Evolutionary conservation across 2,797 vertebrate genomes (phyloP), one percentile per base, ranked within the genome.

Genomic region (Labeo calbasu): DNA sequence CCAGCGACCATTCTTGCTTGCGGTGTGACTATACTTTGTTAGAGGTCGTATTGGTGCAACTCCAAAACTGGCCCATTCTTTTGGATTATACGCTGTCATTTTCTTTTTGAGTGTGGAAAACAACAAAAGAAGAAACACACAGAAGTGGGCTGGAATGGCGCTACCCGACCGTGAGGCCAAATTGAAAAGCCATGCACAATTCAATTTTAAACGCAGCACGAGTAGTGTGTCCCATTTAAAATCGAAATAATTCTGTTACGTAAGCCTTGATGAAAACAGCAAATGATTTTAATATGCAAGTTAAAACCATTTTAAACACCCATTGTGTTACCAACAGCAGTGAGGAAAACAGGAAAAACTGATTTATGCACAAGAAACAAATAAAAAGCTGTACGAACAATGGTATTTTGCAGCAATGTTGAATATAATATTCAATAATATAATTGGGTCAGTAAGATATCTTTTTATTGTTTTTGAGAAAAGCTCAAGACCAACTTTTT

Each of bases 261-360:
- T 28, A 77, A 63, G 43, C 36, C 57, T 48, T n/a, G 28, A 63
- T 28, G 23, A 53, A 25, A 17, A 63, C 14, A 46, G n/a, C 36
- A 63, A 75, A 76, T 40, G 5, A 40, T 21, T 76, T 76, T 76
- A 76, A 40, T 40, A 57, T 76, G 73, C 28, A 57, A 57, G 21
- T 48, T 57, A 17, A 63, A 77, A 59, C 7, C 14, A 63, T 55
- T 12, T 28, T 46, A 63, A 25, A 77, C 9, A 63, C 7, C 55
- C n/a, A 59, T 43, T 15, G 11, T 15, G n/a, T n/a, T 61, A 50
- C 25, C 25, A 72, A 23, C 70, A 48, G 57, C 76, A 63, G 57
- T 25, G 55, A 61, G 14, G 14, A 48, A 23, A 40, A 43, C 11
- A 5, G 32, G 66, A 46, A 23, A 70, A 70, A 70, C 3, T 8